A percentile compares a stretch with the other conserved stretches of the same genome.
Conservation (phyloP, 1,140 invertebrate species). For the Anastrepha obliqua region DNA sequence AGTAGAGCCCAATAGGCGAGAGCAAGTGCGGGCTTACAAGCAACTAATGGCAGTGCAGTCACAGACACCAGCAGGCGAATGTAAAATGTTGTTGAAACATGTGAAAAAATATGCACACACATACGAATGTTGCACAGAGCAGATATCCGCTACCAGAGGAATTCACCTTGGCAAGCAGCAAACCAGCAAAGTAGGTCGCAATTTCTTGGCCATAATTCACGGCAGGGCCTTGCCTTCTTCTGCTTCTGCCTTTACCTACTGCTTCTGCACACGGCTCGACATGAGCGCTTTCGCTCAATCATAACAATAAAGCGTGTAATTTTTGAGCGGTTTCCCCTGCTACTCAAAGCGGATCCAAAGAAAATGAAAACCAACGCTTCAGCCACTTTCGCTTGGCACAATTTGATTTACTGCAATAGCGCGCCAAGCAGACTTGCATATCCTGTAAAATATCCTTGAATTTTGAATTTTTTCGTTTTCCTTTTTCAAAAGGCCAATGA, state of each 20-base stretch:
- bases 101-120: neutral
- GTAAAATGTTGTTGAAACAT: neutral
- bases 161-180: neutral
- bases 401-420: slow-evolving; percentile 1
- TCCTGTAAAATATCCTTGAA: slow-evolving; percentile 1
- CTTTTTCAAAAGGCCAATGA: neutral
- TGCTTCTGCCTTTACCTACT: neutral
- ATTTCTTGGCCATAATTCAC: neutral
- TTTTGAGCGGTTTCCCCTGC: neutral
- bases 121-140: neutral
- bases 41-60: neutral
- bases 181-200: slow-evolving; percentile 20
- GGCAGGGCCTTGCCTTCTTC: neutral
- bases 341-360: neutral
- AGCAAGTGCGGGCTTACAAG: neutral
- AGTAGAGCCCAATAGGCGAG: neutral
- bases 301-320: slow-evolving; percentile 40
- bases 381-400: slow-evolving; percentile 7
- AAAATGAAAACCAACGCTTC: neutral
- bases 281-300: slow-evolving; percentile 19
- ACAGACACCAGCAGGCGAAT: neutral
- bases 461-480: neutral
- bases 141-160: neutral
- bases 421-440: neutral
- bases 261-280: neutral